Evolutionary conservation across 2,888 invertebrate genomes (phyloP), one percentile per base, ranked within the genome.

Genomic region (Phortica okadai): DNA sequence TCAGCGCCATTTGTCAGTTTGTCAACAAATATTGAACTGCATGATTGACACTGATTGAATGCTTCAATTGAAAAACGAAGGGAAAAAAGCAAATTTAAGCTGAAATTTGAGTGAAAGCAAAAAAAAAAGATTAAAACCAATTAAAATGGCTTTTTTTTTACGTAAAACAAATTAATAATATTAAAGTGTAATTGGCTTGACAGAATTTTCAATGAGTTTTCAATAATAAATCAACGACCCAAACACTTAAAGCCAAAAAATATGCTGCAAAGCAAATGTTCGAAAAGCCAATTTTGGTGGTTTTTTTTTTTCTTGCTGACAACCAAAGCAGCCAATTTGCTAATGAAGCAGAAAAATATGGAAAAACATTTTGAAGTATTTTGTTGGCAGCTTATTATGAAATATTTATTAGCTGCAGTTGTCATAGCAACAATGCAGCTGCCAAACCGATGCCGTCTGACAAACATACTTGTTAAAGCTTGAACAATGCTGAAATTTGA

Each of bases 281-380:
- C 33, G 33, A 33, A 33, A 33, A 33, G 33, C 33, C 33, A 33
- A 33, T 33, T 67, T 14, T 67, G 33, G 4, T 67, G 21, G 21
- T 70, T 50, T 44, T 50, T 6, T 25, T 25, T 7, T 8, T 6
- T 41, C 10, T 41, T 66, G 42, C 66, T 50, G 14, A 50, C 50
- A 6, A 50, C 58, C 10, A 56, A 64, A 74, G 33, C 16, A 45
- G 74, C 73, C 84, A 79, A 84, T 84, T 83, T 84, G 80, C 83
- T 84, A 83, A 83, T 84, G 83, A 83, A 83, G 79, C 78, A 77
- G 75, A 77, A 41, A 59, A 59, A 62, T 21, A 41, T 8, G 21
- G 21, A 76, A 74, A 81, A 75, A 66, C 74, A 80, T 76, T 78
- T 73, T 73, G 42, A 59, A 44, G 59, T 58, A 76, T 45, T 62